A percentile compares a stretch with the other conserved stretches of the same genome.
These are phyloP conservation scores for Amphibalanus amphitrite DNA, from an alignment of 1,140 invertebrate species.

Conservation along the genomic window DNA sequence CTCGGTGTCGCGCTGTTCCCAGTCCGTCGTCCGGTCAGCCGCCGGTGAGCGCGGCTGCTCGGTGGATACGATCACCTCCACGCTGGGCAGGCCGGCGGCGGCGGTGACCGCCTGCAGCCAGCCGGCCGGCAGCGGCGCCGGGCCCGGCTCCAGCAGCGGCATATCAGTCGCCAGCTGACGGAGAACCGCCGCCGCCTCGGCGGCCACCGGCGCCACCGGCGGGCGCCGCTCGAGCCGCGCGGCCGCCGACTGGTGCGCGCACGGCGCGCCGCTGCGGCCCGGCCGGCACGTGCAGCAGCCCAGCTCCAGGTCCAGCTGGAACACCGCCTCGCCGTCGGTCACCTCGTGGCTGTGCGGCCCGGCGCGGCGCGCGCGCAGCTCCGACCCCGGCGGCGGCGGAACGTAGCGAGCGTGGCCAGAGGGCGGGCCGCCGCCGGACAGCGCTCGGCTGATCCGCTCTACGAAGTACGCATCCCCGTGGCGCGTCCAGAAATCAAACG, in stretches of 20 bases:
- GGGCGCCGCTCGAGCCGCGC: neutral
- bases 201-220: no score
- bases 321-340: no score
- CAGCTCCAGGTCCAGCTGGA: neutral
- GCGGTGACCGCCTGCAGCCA: neutral
- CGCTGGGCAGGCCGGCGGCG: neutral
- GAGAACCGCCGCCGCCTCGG: neutral
- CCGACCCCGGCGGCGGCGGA: neutral
- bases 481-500: neutral
- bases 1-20: no score
- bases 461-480: neutral
- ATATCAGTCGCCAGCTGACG: neutral
- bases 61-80: neutral
- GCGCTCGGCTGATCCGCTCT: neutral
- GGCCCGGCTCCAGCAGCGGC: neutral
- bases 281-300: neutral
- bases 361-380: neutral
- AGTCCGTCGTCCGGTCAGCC: no score
- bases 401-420: neutral
- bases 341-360: neutral
- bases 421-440: neutral
- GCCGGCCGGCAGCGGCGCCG: neutral
- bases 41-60: neutral
- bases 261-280: neutral
- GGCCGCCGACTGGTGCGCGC: neutral